phyloP scores from a whole-genome alignment of 1,140 invertebrate genomes.

The Papilio polyxenes region DNA sequence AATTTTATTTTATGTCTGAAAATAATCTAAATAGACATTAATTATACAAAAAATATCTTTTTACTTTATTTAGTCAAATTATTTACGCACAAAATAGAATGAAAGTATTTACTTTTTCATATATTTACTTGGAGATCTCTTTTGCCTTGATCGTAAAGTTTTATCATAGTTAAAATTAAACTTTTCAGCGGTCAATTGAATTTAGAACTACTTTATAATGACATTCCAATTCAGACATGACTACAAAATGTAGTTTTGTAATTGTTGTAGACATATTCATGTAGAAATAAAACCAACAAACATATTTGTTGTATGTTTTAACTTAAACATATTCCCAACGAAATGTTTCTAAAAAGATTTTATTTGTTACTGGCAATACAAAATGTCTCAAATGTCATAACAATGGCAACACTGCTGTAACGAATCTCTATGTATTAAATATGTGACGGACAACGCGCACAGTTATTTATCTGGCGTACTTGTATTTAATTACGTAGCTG shows the following conservation, averaged over 20 bases:
- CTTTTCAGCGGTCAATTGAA: not conserved
- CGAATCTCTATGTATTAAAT: constrained; percentile 49
- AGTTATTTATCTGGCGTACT: constrained; percentile 45
- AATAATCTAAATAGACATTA: not conserved
- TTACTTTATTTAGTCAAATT: not conserved
- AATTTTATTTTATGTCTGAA: not conserved
- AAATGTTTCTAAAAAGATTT: not conserved
- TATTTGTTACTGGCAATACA: not conserved
- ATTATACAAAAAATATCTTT: not conserved
- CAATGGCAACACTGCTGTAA: constrained; percentile 29
- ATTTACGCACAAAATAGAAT: not conserved
- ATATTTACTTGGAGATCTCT: not conserved
- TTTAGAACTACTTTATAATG: not conserved
- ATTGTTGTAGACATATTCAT: not conserved
- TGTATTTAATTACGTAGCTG: constrained; percentile 62
- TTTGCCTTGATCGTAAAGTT: not conserved
- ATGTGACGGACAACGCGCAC: constrained; percentile 51
- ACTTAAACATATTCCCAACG: not conserved
- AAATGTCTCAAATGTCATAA: not conserved
- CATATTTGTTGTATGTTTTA: no score
- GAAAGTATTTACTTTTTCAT: not conserved
- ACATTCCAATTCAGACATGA: constrained; percentile 31
- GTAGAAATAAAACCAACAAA: not conserved
- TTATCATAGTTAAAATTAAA: not conserved
- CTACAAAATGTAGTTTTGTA: not conserved